Evolutionary conservation across 2,113 vertebrate species (phyloP).

Genomic region (Salvator merianae): DNA sequence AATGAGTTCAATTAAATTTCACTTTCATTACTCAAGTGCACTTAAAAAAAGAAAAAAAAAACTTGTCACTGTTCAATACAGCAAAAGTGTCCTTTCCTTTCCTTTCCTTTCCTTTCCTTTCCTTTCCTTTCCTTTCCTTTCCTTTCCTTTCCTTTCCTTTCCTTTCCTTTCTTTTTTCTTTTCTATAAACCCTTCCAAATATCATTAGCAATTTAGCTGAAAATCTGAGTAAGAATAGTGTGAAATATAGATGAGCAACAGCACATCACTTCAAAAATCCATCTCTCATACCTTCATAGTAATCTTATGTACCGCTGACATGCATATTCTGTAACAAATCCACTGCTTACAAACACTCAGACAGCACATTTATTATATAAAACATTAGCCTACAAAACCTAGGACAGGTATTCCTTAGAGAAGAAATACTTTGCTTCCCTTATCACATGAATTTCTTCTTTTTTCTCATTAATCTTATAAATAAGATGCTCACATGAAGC

Average conservation of each 20-base stretch:
- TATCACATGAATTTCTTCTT: not conserved
- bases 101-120: too few relatives aligned
- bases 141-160: too few relatives aligned
- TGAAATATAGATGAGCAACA: conserved; percentile 23
- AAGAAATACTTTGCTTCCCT: not conserved
- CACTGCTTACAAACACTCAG: conserved; percentile 2
- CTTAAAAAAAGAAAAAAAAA: too few relatives aligned
- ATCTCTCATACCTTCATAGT: not conserved
- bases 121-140: too few relatives aligned
- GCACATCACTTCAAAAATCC: conserved; percentile 16
- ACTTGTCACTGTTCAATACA: not conserved
- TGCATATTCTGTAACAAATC: conserved; percentile 35
- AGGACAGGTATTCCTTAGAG: not conserved
- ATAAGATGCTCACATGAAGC: not conserved
- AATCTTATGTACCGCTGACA: not conserved
- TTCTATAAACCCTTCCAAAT: conserved; percentile 3
- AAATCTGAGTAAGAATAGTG: not conserved
- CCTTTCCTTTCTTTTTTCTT: not conserved
- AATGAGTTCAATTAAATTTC: conserved; percentile 13
- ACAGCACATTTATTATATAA: conserved; percentile 25
- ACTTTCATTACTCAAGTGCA: not conserved
- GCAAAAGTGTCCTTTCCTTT: not conserved
- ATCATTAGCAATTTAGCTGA: not conserved
- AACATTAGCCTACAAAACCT: conserved; percentile 25
- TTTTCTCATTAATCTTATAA: conserved; percentile 25